Base-by-base conservation (phyloP, 2,888 invertebrate species). In the Embidobia sp. region DNA sequence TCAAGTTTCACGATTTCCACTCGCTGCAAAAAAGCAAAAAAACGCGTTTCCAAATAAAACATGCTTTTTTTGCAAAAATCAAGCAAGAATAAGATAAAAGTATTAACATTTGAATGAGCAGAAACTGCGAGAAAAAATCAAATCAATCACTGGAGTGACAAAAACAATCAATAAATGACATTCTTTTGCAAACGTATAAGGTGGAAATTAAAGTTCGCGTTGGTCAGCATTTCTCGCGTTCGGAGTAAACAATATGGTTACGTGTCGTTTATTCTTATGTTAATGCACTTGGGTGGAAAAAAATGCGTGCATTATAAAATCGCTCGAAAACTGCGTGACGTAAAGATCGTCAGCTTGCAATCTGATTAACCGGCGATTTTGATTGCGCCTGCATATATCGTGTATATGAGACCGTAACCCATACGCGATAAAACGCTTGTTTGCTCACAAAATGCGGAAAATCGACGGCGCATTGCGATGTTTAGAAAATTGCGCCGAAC, bases 191-290 rank as follows among this genome's bases (percentile, higher is more conserved):
- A 33, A 8, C 5, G 10, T 33, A 11, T 33, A 33, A 33, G 33
- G 33, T 10, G 10, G n/a, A n/a, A 33, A 11, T 4, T 33, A 33
- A 33, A 33, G 33, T 33, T 5, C 11, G 11, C 1, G 11, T 27
- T 46, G n/a, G 22, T 44, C 40, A 11, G 18, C 13, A 13, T 42
- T 59, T 59, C 57, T 11, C 57, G 44, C 11, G 26, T 59, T 46
- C 26, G 11, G 6, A 2, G 15, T 27, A 35, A 61, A 37, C 49
- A 40, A 64, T 42, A n/a, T n/a, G n/a, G 40, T 63, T 51, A 64
- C 26, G 42, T 42, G 19, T 51, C 26, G 37, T 66, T 15, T 53
- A 13, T 22, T 51, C 22, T 44, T 53, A 35, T 27, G 66, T 53
- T 53, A 53, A 44, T 66, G 44, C 53, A 35, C 44, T 53, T 66